These are phyloP conservation scores for Phocides pigmalion DNA, from an alignment of 1,140 invertebrate species.

Conservation along the genomic window DNA sequence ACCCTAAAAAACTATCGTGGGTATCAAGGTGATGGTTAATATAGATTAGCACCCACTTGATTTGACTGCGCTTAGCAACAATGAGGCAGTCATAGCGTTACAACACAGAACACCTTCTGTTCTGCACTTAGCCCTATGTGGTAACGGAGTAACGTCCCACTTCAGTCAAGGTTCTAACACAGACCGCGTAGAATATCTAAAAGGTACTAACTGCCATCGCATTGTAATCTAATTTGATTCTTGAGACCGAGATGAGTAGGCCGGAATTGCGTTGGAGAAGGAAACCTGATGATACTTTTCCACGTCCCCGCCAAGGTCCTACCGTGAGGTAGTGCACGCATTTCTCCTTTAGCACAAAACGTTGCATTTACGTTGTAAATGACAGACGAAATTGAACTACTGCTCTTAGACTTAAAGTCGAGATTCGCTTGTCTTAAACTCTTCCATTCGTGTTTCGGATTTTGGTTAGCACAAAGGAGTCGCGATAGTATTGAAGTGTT, in stretches of 20 bases:
- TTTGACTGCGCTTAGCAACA: constrained; percentile 27
- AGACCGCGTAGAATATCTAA: background rate
- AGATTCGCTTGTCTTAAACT: background rate
- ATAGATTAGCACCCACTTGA: constrained; percentile 32
- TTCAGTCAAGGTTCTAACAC: constrained; percentile 62
- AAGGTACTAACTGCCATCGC: background rate
- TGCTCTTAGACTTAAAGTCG: background rate
- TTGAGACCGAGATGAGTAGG: background rate
- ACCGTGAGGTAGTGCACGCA: constrained; percentile 57
- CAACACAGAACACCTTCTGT: constrained; percentile 52
- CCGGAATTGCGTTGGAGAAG: background rate
- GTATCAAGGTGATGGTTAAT: constrained; percentile 29
- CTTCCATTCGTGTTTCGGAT: constrained; percentile 32
- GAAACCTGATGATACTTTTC: constrained; percentile 37
- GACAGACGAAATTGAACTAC: constrained; percentile 25
- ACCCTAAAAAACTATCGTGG: constrained; percentile 27
- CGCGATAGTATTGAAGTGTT: constrained; percentile 52
- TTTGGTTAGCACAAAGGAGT: constrained; percentile 50
- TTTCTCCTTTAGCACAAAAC: constrained; percentile 41
- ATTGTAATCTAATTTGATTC: background rate
- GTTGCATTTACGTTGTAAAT: constrained; percentile 31
- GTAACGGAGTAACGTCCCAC: constrained; percentile 58
- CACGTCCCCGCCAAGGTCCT: constrained; percentile 58
- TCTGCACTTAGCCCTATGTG: constrained; percentile 59
- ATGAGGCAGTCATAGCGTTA: constrained; percentile 41